These are phyloP conservation scores for Hozukius guyotensis DNA, from an alignment of 2,797 vertebrate species.

Conservation along the genomic window DNA sequence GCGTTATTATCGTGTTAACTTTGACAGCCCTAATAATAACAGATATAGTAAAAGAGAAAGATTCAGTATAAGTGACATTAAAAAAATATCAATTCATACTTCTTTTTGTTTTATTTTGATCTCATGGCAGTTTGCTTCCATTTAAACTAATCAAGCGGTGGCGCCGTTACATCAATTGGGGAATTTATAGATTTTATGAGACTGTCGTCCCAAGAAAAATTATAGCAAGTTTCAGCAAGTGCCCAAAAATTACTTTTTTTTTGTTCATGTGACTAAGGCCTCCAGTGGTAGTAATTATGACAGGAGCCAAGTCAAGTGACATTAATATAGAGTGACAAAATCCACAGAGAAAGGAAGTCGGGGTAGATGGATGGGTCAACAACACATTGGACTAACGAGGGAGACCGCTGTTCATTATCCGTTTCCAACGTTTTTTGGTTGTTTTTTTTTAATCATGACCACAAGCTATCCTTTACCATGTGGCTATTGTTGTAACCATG, in stretches of 20 bases:
- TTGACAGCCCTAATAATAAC: not conserved
- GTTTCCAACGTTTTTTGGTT: not conserved
- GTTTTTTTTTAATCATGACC: not conserved
- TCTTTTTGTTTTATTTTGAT: not conserved
- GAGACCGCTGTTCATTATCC: not conserved
- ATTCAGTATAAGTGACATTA: not conserved
- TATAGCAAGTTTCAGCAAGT: not conserved
- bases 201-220: not conserved
- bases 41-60: not conserved
- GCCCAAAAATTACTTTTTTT: not conserved
- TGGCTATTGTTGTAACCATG: not conserved
- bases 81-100: not conserved
- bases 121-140: not conserved
- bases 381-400: not conserved
- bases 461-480: not conserved
- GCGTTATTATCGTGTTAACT: not conserved
- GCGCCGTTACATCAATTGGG: not conserved
- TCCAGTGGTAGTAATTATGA: not conserved
- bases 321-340: too few species aligned
- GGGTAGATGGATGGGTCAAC: not conserved
- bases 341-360: too few species aligned
- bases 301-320: too few species aligned
- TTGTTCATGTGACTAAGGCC: not conserved
- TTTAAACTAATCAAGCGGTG: not conserved
- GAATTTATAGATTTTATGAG: not conserved